Conservation (phyloP, 2,888 invertebrate genomes). For the Andrena flavipes region DNA sequence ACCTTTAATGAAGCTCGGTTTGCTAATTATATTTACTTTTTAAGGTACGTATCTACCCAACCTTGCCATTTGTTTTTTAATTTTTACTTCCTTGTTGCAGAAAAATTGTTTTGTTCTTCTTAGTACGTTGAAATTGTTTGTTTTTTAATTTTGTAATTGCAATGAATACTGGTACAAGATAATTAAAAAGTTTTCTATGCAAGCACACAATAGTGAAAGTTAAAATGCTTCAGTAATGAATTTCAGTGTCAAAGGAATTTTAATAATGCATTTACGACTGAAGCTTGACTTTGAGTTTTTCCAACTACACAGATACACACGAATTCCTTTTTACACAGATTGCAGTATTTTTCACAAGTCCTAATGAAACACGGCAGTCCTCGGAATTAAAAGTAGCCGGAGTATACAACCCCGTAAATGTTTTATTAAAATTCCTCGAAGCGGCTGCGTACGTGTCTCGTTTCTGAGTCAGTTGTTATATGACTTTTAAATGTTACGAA, state of each 20-base stretch:
- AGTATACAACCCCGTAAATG: neutral
- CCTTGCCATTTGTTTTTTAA: neutral
- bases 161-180: too few relatives aligned
- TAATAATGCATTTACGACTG: too few relatives aligned
- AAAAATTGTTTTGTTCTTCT: too few relatives aligned
- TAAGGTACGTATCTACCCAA: too few relatives aligned
- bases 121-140: too few relatives aligned
- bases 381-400: constrained; percentile 9
- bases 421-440: constrained; percentile 23
- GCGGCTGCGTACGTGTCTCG: neutral
- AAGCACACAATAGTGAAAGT: too few relatives aligned
- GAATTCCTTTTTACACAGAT: constrained; percentile 2
- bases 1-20: neutral
- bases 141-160: too few relatives aligned
- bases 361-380: neutral
- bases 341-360: neutral
- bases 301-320: neutral
- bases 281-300: too few relatives aligned
- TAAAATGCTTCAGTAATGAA: too few relatives aligned
- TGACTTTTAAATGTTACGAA: neutral
- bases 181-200: too few relatives aligned
- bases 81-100: too few relatives aligned
- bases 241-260: too few relatives aligned
- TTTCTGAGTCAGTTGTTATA: constrained; percentile 4
- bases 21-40: neutral